Conservation (phyloP, 2,888 invertebrate genomes). For the Didymodactylos carnosus region DNA sequence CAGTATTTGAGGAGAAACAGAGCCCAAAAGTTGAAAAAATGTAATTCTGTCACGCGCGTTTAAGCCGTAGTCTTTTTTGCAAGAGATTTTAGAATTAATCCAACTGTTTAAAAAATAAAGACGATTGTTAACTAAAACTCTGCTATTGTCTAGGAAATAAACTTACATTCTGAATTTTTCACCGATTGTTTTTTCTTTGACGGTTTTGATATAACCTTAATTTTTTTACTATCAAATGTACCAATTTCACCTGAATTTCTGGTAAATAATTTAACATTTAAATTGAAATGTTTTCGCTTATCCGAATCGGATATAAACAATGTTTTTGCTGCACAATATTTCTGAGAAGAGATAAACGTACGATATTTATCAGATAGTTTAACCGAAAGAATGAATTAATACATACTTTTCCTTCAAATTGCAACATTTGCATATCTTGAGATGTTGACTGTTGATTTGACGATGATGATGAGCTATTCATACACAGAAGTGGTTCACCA, state of each 20-base stretch:
- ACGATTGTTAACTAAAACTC: neutral
- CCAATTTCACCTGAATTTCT: slow-evolving; percentile 62
- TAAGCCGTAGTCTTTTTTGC: too few relatives aligned
- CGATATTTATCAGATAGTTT: neutral
- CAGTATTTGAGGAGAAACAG: too few relatives aligned
- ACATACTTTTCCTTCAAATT: slow-evolving; percentile 2
- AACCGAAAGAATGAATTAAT: neutral
- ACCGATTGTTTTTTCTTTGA: slow-evolving; percentile 98
- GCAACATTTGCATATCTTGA: slow-evolving; percentile 7
- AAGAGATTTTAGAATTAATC: too few relatives aligned
- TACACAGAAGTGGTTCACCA: slow-evolving; percentile 79
- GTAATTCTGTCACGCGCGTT: too few relatives aligned
- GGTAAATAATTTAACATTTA: slow-evolving; percentile 96
- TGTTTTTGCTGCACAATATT: slow-evolving; percentile 97
- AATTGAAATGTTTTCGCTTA: slow-evolving; percentile 95
- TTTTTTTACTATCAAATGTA: slow-evolving; percentile 89
- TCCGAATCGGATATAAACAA: slow-evolving; percentile 96
- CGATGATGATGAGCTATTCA: slow-evolving; percentile 41
- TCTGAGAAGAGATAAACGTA: slow-evolving; percentile 37
- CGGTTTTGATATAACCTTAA: slow-evolving; percentile 98
- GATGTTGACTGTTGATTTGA: neutral
- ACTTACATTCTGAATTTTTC: slow-evolving; percentile 76
- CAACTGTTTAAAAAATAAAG: neutral
- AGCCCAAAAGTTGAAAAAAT: too few relatives aligned
- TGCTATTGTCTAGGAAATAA: neutral